Evolutionary conservation across 1,140 invertebrate species (phyloP), one percentile per base, ranked within the genome.

Genomic region (Camponotus floridanus): DNA sequence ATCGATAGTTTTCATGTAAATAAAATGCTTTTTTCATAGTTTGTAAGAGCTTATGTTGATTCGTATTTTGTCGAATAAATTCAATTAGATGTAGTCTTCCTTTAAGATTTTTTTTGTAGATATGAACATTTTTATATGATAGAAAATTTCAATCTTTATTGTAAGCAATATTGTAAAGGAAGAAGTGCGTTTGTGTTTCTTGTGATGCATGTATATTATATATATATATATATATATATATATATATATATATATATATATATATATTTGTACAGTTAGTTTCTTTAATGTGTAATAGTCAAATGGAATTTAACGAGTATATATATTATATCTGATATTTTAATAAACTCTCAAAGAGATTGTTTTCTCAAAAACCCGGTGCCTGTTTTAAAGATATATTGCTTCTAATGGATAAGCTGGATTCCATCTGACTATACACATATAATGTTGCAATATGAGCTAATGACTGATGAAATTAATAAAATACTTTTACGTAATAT

Each of bases 51-150:
- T 76, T 39, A 36, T 21, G 39, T 87, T 70, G 65, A 81, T 59
- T 48, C 33, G 31, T 70, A 13, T 13, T 48, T 45, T 51, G 64
- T n/a, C n/a, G 45, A 21, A 64, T 21, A 33, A 65, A 68, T n/a
- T 85, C 59, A n/a, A 42, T 11, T 33, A 6, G n/a, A 67, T 65
- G 26, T 39, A 65, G 31, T 8, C 11, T 33, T 62, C 39, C 42
- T 78, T 39, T 9, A 31, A 78, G 36, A 18, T 51, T 51, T 18
- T 51, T 51, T 4, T 78, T 88, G 76, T 89, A 88, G 71, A 86
- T 81, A 88, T 5, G 11, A 21, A 31, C 73, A 51, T 8, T 89
- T 89, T 89, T 88, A 81, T 86, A 88, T 88, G 59, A 76, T 33
- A 7, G 13, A 70, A 62, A 68, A 80, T 80, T 13, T 42, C 15